Evolutionary conservation across 2,888 invertebrate genomes (phyloP).

Genomic region (Eurytoma adleriae): DNA sequence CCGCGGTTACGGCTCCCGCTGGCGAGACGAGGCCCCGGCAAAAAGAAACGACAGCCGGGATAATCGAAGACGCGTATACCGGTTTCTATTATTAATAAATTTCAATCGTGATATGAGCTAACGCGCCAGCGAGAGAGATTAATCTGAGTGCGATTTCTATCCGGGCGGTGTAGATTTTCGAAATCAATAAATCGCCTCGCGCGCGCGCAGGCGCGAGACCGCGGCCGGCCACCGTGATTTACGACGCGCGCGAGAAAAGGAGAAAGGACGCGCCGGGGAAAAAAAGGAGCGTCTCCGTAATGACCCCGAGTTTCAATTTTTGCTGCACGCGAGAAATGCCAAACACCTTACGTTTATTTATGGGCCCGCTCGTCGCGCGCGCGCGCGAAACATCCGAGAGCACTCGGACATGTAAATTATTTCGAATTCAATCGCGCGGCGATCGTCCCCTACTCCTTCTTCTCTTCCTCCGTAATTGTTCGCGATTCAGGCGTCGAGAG

Average conservation of each 20-base stretch:
- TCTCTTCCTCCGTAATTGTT: conserved; percentile 30
- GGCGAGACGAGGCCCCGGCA: conserved; percentile 37
- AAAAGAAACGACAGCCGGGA: background rate
- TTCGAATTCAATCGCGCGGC: conserved; percentile 39
- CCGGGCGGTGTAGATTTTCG: conserved; percentile 63
- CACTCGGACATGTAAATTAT: conserved; percentile 34
- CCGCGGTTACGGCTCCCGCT: background rate
- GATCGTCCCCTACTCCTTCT: background rate
- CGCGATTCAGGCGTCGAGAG: conserved; percentile 3
- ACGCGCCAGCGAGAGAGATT: conserved; percentile 63
- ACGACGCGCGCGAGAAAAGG: conserved; percentile 50
- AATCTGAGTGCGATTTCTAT: conserved; percentile 65
- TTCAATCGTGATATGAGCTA: conserved; percentile 65
- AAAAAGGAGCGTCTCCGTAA: conserved; percentile 9
- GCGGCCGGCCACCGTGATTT: conserved; percentile 48
- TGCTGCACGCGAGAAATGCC: conserved; percentile 16
- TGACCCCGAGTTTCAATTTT: conserved; percentile 35
- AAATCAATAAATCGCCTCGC: conserved; percentile 64
- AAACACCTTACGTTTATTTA: conserved; percentile 6
- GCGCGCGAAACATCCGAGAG: background rate
- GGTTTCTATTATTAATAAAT: conserved; percentile 73
- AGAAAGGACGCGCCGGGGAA: conserved; percentile 27
- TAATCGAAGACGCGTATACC: conserved; percentile 59
- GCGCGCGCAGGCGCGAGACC: conserved; percentile 25
- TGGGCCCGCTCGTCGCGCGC: conserved; percentile 9